Evolutionary conservation across 2,888 invertebrate genomes (phyloP).

Genomic region (Melanargia galathea): DNA sequence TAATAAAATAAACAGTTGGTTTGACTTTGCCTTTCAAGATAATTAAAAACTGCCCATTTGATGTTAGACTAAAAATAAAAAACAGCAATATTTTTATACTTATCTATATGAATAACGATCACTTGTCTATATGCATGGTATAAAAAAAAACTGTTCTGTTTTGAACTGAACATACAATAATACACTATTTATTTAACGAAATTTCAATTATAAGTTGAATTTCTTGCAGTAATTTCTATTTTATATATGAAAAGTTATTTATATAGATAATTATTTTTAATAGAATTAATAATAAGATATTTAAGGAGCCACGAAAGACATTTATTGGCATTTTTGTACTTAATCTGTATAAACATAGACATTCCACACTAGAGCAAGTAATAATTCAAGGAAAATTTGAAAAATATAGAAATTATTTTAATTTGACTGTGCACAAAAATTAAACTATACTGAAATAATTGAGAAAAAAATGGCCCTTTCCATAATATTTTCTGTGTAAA

Average conservation of each 20-base stretch:
- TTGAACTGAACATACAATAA: too few species aligned
- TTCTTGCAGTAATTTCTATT: background rate
- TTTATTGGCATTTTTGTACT: slow-evolving; percentile 23
- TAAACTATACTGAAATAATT: background rate
- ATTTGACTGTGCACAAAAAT: background rate
- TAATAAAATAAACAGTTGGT: slow-evolving; percentile 12
- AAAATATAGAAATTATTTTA: too few species aligned
- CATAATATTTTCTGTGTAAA: background rate
- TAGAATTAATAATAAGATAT: slow-evolving; percentile 11
- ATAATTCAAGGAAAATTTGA: too few species aligned
- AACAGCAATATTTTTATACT: slow-evolving; percentile 26
- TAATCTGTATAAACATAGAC: slow-evolving; percentile 16
- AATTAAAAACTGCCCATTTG: slow-evolving; percentile 9
- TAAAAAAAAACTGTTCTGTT: background rate
- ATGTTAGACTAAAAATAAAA: slow-evolving; percentile 5
- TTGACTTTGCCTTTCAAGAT: slow-evolving; percentile 23
- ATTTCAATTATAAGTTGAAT: background rate
- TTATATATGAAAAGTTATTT: slow-evolving; percentile 11
- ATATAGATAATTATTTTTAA: slow-evolving; percentile 19
- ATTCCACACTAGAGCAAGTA: slow-evolving; percentile 21
- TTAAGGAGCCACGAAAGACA: slow-evolving; percentile 19
- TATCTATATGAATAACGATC: slow-evolving; percentile 20
- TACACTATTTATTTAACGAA: too few species aligned
- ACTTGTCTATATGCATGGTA: too few species aligned
- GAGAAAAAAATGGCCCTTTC: background rate